Evolutionary conservation across 1,140 invertebrate species (phyloP), one percentile per base, ranked within the genome.

Genomic region (Oncopodura yosiiana): DNA sequence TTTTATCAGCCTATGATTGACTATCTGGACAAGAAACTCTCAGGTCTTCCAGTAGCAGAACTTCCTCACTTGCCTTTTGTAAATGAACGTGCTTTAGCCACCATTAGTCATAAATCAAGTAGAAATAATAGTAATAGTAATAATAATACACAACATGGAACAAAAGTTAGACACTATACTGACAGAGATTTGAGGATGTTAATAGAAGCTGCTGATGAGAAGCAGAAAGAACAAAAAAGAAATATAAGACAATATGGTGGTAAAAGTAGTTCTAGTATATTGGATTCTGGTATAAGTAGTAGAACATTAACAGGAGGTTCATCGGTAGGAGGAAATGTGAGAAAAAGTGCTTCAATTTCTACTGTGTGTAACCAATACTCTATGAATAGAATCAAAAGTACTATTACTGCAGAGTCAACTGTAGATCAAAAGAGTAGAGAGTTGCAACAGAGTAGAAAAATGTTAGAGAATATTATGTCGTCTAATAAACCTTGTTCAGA

Each of bases 51-150:
- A 24, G 27, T 36, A 39, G 56, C 65, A 64, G 72, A 75, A 56
- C 67, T 74, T 19, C 82, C 82, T 36, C 78, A 81, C 67, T 71
- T 87, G 51, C 84, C 84, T 6, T 84, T 80, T 80, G 77, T 78
- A 2, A 82, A 85, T 65, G 81, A 84, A 65, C 73, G 80, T 56
- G 79, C 76, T 2, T 68, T 82, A 49, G 71, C 77, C 46, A 75
- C 77, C 62, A 82, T 77, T 62, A 58, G 66, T 54, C 66, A 69
- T 37, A 65, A 67, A 52, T 21, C 63, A 48, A 51, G 27, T 24
- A 19, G n/a, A 18, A n/a, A 26, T 30, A 11, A 23, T 18, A 16
- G 8, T 43, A 26, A 43, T 6, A 26, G 26, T 18, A 21, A 3
- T 16, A 12, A 4, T 3, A 24, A 23, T 24, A 23, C 14, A 9